Conservation (phyloP, 1,140 invertebrate species). For the Babylonia areolata region DNA sequence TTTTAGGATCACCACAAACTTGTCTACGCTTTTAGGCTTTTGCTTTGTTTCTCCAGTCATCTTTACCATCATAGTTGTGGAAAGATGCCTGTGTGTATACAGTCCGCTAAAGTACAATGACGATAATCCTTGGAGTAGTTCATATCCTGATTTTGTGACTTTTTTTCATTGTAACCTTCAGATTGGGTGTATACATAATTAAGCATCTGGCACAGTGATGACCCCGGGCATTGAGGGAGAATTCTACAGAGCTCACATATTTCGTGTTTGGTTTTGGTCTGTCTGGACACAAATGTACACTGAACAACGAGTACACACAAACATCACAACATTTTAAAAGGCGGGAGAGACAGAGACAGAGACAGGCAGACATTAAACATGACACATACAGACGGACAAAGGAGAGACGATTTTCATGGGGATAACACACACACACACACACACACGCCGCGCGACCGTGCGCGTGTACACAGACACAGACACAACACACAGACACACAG, state of each 20-base stretch:
- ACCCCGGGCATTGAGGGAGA: background rate
- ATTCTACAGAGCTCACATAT: background rate
- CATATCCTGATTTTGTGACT: background rate
- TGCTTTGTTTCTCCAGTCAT: background rate
- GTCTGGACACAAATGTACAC: no score
- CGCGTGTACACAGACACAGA: no score
- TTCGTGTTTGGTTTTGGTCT: background rate
- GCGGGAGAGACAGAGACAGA: no score
- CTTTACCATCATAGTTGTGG: background rate
- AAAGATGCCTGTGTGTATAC: background rate
- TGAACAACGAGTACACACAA: no score
- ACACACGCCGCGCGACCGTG: no score
- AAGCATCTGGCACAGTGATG: background rate
- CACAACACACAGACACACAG: no score
- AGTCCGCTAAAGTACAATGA: background rate
- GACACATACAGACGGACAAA: no score
- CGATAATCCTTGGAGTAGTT: background rate
- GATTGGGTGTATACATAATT: background rate
- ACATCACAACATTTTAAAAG: no score
- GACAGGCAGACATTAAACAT: no score
- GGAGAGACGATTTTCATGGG: no score
- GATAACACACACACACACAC: no score
- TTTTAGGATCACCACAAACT: background rate
- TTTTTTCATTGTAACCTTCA: background rate
- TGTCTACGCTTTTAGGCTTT: background rate